Evolutionary conservation across 2,888 invertebrate genomes (phyloP).

Genomic region (Conops quadrifasciatus): DNA sequence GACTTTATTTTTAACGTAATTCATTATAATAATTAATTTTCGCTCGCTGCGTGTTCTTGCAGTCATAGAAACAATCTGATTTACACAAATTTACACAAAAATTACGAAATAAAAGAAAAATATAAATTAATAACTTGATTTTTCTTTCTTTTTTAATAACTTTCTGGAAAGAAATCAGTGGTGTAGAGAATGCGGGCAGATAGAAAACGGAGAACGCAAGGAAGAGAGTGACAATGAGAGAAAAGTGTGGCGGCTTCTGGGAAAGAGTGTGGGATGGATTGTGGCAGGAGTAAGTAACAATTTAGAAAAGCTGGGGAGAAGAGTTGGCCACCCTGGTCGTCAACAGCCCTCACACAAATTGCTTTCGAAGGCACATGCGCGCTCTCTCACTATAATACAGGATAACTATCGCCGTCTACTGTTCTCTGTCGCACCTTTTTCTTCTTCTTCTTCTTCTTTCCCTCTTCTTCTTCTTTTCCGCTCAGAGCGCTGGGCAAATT

Average conservation of each 20-base stretch:
- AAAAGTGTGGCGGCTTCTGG: not conserved
- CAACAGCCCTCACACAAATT: not conserved
- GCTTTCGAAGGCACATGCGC: not conserved
- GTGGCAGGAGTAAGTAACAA: not conserved
- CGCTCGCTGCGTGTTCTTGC: too few species aligned
- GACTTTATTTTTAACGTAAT: too few species aligned
- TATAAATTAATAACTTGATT: too few species aligned
- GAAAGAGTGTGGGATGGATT: not conserved
- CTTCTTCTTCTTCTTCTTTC: conserved; percentile 14
- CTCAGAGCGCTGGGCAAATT: conserved; percentile 49
- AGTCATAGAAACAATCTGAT: too few species aligned
- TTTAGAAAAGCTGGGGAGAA: conserved; percentile 21
- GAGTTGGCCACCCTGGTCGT: conserved; percentile 1
- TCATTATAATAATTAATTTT: too few species aligned
- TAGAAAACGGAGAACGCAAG: not conserved
- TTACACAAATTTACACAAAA: too few species aligned
- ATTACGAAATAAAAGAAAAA: too few species aligned
- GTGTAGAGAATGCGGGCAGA: conserved; percentile 15
- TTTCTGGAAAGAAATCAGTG: conserved; percentile 28
- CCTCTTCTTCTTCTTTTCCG: not conserved
- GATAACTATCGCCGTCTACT: not conserved
- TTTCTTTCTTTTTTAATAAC: too few species aligned
- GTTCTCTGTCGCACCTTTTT: not conserved
- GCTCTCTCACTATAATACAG: conserved; percentile 1
- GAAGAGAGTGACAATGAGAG: not conserved